Base-by-base conservation (phyloP, 1,140 invertebrate genomes). In the Lepeophtheirus salmonis region DNA sequence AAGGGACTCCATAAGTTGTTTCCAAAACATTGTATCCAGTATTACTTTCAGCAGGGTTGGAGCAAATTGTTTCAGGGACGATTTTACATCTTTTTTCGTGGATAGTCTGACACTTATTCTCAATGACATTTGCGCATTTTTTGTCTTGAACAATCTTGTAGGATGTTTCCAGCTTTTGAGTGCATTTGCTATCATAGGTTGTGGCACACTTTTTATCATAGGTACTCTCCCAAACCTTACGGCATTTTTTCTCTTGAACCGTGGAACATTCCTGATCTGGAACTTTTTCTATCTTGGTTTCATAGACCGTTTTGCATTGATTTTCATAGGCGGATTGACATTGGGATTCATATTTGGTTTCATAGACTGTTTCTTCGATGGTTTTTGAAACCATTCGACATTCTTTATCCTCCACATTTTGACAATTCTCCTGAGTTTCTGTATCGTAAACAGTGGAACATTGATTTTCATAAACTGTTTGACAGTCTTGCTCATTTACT, bases 241-340 rank as follows among this genome's bases (percentile, higher is more conserved):
- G 30, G 30, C 30, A 41, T n/a, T 41, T 41, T 17, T 57, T 25
- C 55, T 57, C 55, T 17, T 26, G n/a, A 21, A 60, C 57, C 2
- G 41, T 20, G 23, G 20, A 4, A 16, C 57, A 60, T 51, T 60
- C 57, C 20, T 50, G 30, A 16, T 60, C 57, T 20, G 26, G 57
- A 10, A 60, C 57, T 3, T 16, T 21, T 18, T 60, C 30, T 2
- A 20, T 17, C 18, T 50, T 20, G 13, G 30, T 50, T 16, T 41
- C 23, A 2, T 16, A n/a, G 2, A 60, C 30, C 14, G 48, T 60
- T 16, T 60, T 26, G 20, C 57, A 60, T n/a, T 52, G 23, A 14
- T 60, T 17, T 16, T 53, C 49, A 20, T 16, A 24, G 2, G 23
- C 30, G n/a, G 57, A 12, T 50, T 21, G n/a, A 16, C 57, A 60